Evolutionary conservation across 2,113 vertebrate genomes (phyloP), one percentile per base, ranked within the genome.

Genomic region (Castor canadensis): DNA sequence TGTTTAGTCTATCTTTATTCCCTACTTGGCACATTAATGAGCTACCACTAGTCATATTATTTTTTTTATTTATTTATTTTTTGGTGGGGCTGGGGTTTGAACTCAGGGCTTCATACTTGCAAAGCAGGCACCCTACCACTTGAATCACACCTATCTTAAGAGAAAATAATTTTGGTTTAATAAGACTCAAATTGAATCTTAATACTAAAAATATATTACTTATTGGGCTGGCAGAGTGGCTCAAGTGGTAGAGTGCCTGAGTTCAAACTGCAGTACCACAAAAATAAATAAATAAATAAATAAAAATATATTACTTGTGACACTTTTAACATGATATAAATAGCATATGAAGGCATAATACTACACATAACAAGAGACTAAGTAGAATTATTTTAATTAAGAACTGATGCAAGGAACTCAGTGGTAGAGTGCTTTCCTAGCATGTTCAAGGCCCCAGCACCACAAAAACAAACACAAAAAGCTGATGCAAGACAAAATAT

Each of bases 321-420:
- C 35, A 24, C 15, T 67, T 83, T 87, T 58, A 64, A 56, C 5
- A 67, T 47, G 35, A 45, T 81, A 86, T 4, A 73, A 11, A 96
- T 67, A 69, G n/a, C 2, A 64, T 35, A 80, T 62, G 26, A 82
- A 89, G 73, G 85, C 5, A 77, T 30, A 75, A 77, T 6, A n/a
- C 86, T 80, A 62, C 6, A 26, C 1, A 66, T 79, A 76, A 71
- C 22, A 49, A n/a, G 47, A 92, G 24, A 93, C 28, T 54, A 82
- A 67, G 20, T 16, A 72, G 13, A 96, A 84, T 4, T 67, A 77
- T 58, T 80, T 28, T 85, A 85, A 89, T 80, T 97, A 91, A 95
- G 72, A 95, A 93, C 58, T 62, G 20, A 73, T 66, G 1, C 4
- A n/a, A 17, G 9, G 32, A 56, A 9, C 5, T 85, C 49, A 10